Base-by-base conservation (phyloP, 2,797 vertebrate genomes). In the Alosa sapidissima region DNA sequence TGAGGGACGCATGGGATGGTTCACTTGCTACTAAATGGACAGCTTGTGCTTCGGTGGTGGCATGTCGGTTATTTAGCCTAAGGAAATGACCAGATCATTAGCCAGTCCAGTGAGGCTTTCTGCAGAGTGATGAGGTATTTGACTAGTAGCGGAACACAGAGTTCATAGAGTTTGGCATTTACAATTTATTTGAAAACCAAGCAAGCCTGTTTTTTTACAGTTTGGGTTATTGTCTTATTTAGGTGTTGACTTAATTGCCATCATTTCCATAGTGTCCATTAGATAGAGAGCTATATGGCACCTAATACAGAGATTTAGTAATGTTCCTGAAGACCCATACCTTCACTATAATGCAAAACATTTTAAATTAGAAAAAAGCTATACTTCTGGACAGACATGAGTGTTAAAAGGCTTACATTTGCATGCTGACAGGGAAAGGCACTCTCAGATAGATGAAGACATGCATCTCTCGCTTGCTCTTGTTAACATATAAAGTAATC, bases 401-500 rank as follows among this genome's bases (percentile, higher is more conserved):
- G 2, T 33, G 62, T 33, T 36, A 72, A 72, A 36, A 72, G 65
- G 65, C 33, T 72, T 41, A 33, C 11, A 36, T 72, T 72, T 36
- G 65, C 28, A 36, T 72, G 14, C 33, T 60, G 24, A 11, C 28
- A 14, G 28, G 14, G 11, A 65, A 65, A 65, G 9, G 24, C 9
- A 65, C 24, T 33, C n/a, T n/a, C 62, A 68, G 3, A 33, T 13
- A 68, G 24, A 68, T 24, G 3, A 13, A 13, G 11, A 68, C 24
- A 28, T 28, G 3, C 9, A 68, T 68, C 28, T 68, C 62, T 68
- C 24, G 10, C 11, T 10, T n/a, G 24, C 6, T 33, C 62, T 68
- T 68, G 24, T 68, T 68, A 14, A 68, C n/a, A 33, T 55, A 55
- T 68, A 68, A 68, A 68, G 62, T 68, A 33, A 68, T 33, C 62